Base-by-base conservation (phyloP, 2,113 vertebrate genomes). In the Rhinolophus ferrumequinum region DNA sequence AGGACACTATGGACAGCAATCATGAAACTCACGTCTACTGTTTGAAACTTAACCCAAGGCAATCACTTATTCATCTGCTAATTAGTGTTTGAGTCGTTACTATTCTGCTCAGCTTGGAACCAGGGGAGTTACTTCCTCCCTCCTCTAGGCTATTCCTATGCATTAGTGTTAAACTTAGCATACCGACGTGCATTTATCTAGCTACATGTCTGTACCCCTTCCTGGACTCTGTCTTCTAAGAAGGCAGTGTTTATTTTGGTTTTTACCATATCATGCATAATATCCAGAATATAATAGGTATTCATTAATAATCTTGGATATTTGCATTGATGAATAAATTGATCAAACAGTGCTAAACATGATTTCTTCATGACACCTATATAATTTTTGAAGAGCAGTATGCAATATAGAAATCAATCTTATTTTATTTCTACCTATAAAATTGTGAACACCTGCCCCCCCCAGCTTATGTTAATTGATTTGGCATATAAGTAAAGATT, bases 351-450 rank as follows among this genome's bases (percentile, higher is more conserved):
- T 66, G 26, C 24, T 81, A 56, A 66, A 41, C 11, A 15, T 90
- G 62, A 70, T 86, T 96, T 92, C 67, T 86, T 52, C 18, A 30
- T 92, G 35, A 70, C 10, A 33, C 6, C 38, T 18, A 38, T 58
- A 22, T 12, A 70, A 50, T n/a, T 80, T 96, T 77, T 82, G 30
- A 77, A 86, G 33, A 72, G 5, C 15, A 35, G 4, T 41, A 69
- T 33, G 38, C 12, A 88, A 76, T 35, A 38, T 11, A 62, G 33
- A 94, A 35, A 82, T 11, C 30, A 82, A 58, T 16, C 15, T 66
- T 75, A 81, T 77, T 62, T 81, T 62, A 67, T 90, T 92, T 93
- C 28, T 85, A 80, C 19, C 28, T 88, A 67, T 85, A 50, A 84
- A 70, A 15, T 38, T 90, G 5, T 93, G 14, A 92, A 50, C 1